These are phyloP conservation scores for Alsophila aescularia DNA, from an alignment of 2,888 invertebrate genomes.

Conservation along the genomic window DNA sequence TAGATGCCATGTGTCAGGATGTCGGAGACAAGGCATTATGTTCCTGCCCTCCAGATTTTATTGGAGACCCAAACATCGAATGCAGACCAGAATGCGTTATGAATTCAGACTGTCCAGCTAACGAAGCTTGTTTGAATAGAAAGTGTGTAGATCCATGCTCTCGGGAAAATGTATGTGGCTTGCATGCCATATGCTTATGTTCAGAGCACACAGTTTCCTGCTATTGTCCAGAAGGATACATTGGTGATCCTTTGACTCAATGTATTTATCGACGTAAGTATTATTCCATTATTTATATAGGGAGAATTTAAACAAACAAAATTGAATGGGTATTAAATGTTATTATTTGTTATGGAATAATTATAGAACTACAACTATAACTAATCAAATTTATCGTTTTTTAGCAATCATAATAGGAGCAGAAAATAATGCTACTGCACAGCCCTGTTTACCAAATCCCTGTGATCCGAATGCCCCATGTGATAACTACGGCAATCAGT, in stretches of 20 bases:
- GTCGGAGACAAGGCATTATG: constrained; percentile 89
- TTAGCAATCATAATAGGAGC: constrained; percentile 80
- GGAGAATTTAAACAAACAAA: too few relatives aligned
- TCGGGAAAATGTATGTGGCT: constrained; percentile 89
- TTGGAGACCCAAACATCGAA: constrained; percentile 91
- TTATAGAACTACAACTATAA: not conserved
- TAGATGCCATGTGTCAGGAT: constrained; percentile 91
- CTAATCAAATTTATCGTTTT: constrained; percentile 43
- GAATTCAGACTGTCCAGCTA: constrained; percentile 91
- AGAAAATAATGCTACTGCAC: constrained; percentile 84
- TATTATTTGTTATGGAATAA: not conserved
- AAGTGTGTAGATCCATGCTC: constrained; percentile 90
- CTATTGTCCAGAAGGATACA: constrained; percentile 89
- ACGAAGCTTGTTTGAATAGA: constrained; percentile 90
- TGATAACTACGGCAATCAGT: constrained; percentile 88
- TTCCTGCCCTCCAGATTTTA: constrained; percentile 89
- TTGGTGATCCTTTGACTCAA: constrained; percentile 92
- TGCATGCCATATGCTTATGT: constrained; percentile 91
- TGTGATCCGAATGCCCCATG: constrained; percentile 89
- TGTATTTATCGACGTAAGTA: constrained; percentile 85
- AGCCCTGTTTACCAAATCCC: constrained; percentile 91
- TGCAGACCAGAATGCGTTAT: constrained; percentile 92
- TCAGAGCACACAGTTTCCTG: constrained; percentile 93
- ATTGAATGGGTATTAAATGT: not conserved
- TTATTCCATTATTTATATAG: not conserved